These are phyloP conservation scores for Erebia epiphron DNA, from an alignment of 2,888 invertebrate species.

Conservation along the genomic window DNA sequence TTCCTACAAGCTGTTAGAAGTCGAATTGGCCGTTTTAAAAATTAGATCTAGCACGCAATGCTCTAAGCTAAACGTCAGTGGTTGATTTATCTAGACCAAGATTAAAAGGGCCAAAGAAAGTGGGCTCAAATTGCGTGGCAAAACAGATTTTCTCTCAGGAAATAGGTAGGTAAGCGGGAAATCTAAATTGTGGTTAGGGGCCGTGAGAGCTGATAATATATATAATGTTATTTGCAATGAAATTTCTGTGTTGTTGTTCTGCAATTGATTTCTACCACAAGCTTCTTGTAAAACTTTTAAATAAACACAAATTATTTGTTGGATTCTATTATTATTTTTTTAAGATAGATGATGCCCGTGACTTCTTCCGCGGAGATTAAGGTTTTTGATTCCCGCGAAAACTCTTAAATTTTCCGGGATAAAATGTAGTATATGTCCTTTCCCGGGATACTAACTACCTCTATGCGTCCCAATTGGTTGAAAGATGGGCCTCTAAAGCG, in stretches of 20 bases:
- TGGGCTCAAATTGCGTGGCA: slow-evolving; percentile 38
- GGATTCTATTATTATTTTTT: no score
- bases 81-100: slow-evolving; percentile 45
- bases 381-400: no score
- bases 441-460: no score
- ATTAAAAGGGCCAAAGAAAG: slow-evolving; percentile 50
- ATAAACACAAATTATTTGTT: background rate
- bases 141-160: slow-evolving; percentile 24
- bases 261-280: slow-evolving; percentile 21
- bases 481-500: no score
- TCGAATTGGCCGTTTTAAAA: slow-evolving; percentile 69
- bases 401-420: no score
- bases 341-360: no score
- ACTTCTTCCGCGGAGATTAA: no score
- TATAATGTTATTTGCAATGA: slow-evolving; percentile 2
- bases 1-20: slow-evolving; percentile 74
- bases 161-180: slow-evolving; percentile 15
- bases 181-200: slow-evolving; percentile 29
- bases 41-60: slow-evolving; percentile 76
- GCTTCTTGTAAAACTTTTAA: background rate
- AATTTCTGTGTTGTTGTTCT: background rate
- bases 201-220: slow-evolving; percentile 13
- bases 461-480: no score
- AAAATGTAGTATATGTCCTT: no score
- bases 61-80: slow-evolving; percentile 40